phyloP scores from a whole-genome alignment of 2,113 vertebrate species.

The Lathamus discolor region DNA sequence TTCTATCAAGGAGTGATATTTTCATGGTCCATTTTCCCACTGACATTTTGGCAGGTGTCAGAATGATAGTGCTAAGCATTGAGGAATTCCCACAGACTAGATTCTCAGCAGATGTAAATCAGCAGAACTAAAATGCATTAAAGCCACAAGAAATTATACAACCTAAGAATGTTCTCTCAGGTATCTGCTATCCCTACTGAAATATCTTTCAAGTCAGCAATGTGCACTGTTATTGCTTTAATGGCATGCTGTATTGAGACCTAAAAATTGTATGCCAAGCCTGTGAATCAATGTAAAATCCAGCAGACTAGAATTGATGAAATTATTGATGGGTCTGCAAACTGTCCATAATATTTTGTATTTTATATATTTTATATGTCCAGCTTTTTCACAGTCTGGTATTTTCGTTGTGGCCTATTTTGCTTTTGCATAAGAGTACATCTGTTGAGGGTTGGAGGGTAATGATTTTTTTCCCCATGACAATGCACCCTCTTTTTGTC shows the following conservation, averaged over 20 bases:
- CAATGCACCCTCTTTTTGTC: neutral
- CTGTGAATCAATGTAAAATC: neutral
- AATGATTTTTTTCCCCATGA: neutral
- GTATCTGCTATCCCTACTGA: neutral
- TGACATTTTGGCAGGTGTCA: slow-evolving; percentile 49
- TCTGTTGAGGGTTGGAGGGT: neutral
- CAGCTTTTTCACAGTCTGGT: neutral
- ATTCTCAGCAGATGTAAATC: slow-evolving; percentile 38
- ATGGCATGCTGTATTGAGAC: neutral
- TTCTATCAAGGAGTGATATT: slow-evolving; percentile 10
- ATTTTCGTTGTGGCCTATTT: neutral
- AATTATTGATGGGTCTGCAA: neutral
- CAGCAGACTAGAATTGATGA: neutral
- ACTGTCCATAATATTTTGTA: neutral
- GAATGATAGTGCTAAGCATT: neutral
- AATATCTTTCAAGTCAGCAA: neutral
- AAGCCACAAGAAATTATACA: neutral
- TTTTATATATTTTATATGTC: neutral
- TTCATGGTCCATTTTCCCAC: slow-evolving; percentile 22
- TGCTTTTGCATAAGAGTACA: neutral
- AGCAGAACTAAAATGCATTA: slow-evolving; percentile 10
- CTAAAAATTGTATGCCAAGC: neutral
- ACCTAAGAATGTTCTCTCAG: neutral
- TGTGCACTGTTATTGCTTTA: neutral
- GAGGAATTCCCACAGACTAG: slow-evolving; percentile 15